Evolutionary conservation across 2,888 invertebrate genomes (phyloP).

Genomic region (Aleiodes testaceus): DNA sequence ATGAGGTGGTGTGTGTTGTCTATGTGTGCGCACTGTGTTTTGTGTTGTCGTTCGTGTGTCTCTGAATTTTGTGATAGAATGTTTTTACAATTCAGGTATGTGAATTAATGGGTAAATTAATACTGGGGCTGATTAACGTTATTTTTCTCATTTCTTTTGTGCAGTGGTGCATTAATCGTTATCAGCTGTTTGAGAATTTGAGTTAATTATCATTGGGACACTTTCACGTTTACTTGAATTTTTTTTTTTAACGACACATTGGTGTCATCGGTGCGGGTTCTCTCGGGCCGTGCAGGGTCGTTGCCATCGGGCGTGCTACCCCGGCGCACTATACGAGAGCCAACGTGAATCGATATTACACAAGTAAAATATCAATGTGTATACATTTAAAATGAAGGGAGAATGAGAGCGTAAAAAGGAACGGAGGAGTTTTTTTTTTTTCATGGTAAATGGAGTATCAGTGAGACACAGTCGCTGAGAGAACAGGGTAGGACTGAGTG

Average conservation of each 20-base stretch:
- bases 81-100: not conserved
- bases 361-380: slow-evolving; percentile 29
- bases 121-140: not conserved
- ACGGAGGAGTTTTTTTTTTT: slow-evolving; percentile 19
- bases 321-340: slow-evolving; percentile 52
- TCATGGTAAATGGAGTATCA: slow-evolving; percentile 35
- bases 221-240: not conserved
- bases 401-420: slow-evolving; percentile 42
- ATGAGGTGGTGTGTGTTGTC: slow-evolving; percentile 1
- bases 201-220: not conserved
- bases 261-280: slow-evolving; percentile 46
- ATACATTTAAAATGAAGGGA: slow-evolving; percentile 38
- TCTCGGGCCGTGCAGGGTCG: slow-evolving; percentile 62
- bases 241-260: slow-evolving; percentile 21
- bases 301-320: slow-evolving; percentile 67
- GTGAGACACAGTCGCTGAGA: slow-evolving; percentile 29
- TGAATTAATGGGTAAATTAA: too few relatives aligned
- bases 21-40: not conserved
- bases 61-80: not conserved
- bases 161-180: not conserved
- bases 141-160: not conserved
- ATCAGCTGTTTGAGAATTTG: not conserved
- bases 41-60: not conserved
- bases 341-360: slow-evolving; percentile 51
- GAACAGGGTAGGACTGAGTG: slow-evolving; percentile 14